Percentiles rank a stretch among this genome's conserved stretches.
Conservation (phyloP, 2,113 vertebrate species). For the Neoarius graeffei region DNA sequence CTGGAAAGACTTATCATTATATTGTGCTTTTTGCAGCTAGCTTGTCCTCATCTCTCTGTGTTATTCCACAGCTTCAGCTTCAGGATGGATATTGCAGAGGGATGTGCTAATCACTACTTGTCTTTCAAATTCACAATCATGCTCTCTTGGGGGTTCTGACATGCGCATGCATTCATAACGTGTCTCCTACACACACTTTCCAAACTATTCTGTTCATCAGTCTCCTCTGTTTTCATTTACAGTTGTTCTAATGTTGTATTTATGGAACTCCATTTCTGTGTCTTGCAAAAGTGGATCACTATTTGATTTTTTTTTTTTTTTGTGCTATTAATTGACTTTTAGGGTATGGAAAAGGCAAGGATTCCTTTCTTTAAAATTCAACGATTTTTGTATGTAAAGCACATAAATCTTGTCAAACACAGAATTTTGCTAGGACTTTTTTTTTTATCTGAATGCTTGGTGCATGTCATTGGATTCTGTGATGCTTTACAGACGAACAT, state of each 20-base stretch:
- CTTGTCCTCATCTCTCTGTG: background rate
- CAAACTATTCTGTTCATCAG: background rate
- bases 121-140: background rate
- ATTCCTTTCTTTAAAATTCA: background rate
- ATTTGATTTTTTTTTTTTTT: background rate
- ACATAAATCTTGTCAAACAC: background rate
- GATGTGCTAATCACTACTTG: constrained; percentile 36
- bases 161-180: background rate
- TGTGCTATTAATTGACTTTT: background rate
- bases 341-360: background rate
- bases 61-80: background rate
- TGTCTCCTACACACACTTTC: background rate
- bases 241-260: background rate
- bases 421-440: background rate
- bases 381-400: background rate
- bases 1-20: constrained; percentile 22
- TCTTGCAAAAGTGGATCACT: background rate
- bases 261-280: background rate
- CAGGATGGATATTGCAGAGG: constrained; percentile 19
- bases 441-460: background rate
- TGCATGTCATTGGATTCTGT: background rate
- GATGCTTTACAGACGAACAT: background rate
- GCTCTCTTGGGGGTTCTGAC: background rate
- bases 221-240: background rate
- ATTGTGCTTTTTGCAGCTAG: constrained; percentile 6